Percentiles rank a stretch among this genome's conserved stretches.
Evolutionary conservation across 2,888 invertebrate species (phyloP).

Genomic region (Drosophila phalerata): DNA sequence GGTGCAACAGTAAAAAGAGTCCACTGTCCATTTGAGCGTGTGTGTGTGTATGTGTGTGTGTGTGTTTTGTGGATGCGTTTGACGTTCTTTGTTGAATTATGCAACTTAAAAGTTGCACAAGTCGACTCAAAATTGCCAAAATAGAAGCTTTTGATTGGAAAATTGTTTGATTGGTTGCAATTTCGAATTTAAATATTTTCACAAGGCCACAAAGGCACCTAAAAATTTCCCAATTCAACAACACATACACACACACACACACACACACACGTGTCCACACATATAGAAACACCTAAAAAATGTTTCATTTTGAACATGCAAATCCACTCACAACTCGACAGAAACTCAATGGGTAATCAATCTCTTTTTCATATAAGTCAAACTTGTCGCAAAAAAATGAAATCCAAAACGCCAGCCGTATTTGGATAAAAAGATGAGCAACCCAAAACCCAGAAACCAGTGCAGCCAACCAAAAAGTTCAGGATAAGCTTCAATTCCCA

Average conservation of each 20-base stretch:
- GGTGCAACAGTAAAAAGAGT: slow-evolving; percentile 44
- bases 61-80: slow-evolving; percentile 37
- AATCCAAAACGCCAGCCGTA: slow-evolving; percentile 34
- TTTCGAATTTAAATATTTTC: slow-evolving; percentile 80
- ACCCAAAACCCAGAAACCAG: slow-evolving; percentile 11
- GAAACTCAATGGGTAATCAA: slow-evolving; percentile 70
- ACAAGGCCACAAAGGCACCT: slow-evolving; percentile 64
- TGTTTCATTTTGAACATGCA: slow-evolving; percentile 68
- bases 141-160: slow-evolving; percentile 79
- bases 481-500: slow-evolving; percentile 38
- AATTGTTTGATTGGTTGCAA: slow-evolving; percentile 81
- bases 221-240: slow-evolving; percentile 14
- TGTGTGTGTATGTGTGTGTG: slow-evolving; percentile 4
- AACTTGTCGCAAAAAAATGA: slow-evolving; percentile 64
- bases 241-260: slow-evolving; percentile 16
- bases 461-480: slow-evolving; percentile 9
- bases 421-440: slow-evolving; percentile 52
- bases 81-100: slow-evolving; percentile 77
- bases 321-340: slow-evolving; percentile 73
- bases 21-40: background rate
- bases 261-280: slow-evolving; percentile 2
- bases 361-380: slow-evolving; percentile 77
- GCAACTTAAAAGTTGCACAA: slow-evolving; percentile 79
- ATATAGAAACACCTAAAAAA: slow-evolving; percentile 37
- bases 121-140: slow-evolving; percentile 74